Base-by-base conservation (phyloP, 2,888 invertebrate species). In the Amblyjoppa proteus region DNA sequence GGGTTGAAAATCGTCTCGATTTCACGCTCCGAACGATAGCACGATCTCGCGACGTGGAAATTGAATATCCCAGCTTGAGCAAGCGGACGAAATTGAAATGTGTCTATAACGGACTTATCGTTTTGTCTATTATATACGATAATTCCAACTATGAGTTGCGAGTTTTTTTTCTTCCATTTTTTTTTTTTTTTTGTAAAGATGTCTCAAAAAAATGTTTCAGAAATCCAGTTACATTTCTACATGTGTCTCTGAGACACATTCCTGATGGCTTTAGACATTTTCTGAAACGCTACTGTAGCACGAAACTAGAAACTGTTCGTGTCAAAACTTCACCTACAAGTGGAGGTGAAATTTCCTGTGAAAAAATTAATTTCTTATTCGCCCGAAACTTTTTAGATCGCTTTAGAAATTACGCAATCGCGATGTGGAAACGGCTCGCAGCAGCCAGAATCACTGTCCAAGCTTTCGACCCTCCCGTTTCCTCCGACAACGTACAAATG, bases 71-170 rank as follows among this genome's bases (percentile, higher is more conserved):
- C 13, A 53, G 34, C 31, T 25, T 38, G 16, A 51, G 3, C 38
- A 38, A 49, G 58, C 38, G 45, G 80, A 78, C 81, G 31, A 78
- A 83, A 78, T 86, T 81, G 81, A 71, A 81, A 78, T 70, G 58
- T 70, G 16, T 20, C 64, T 56, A 7, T 56, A 9, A 2, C 20
- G 25, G 56, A 6, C 16, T 53, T 13, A 53, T 53, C 7, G 2
- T 16, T 53, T 53, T 20, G n/a, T 53, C 53, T 20, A 20, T 20
- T 7, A 1, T 53, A 16, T 16, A 9, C n/a, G n/a, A 9, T 9
- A 9, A 56, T 56, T 20, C 11, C 9, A 56, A 20, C 56, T 25
- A 56, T 20, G 25, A 56, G n/a, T 56, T 25, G 7, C 9, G 25
- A 56, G 7, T 56, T 53, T 20, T 20, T 20, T 20, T 20, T 20